Conservation (phyloP, 2,113 vertebrate genomes). For the Oncorhynchus tshawytscha region DNA sequence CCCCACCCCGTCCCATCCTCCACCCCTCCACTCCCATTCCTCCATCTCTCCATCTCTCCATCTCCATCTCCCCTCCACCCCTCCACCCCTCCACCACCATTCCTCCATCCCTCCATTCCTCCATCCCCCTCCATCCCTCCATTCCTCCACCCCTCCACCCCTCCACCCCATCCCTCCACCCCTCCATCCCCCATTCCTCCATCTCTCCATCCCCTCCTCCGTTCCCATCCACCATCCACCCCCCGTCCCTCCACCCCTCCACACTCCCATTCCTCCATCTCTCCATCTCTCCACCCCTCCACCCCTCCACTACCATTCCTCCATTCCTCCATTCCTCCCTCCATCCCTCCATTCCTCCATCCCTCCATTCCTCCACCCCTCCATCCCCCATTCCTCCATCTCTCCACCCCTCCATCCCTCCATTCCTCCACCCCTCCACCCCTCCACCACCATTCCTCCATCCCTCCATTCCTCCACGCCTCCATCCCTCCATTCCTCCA, state of each 20-base stretch:
- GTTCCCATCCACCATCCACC: no score
- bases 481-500: not conserved
- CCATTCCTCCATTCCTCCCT: no score
- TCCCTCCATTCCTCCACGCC: no score
- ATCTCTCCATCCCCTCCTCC: no score
- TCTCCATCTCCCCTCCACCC: no score
- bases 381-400: not conserved
- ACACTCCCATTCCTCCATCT: accelerated
- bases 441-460: no score
- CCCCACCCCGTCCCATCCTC: no score
- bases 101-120: no score
- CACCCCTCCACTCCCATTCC: no score
- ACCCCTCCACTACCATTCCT: not conserved
- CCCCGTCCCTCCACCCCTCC: accelerated
- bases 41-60: no score
- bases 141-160: not conserved
- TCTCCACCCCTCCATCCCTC: no score
- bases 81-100: accelerated
- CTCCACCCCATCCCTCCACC: not conserved
- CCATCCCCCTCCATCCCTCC: not conserved
- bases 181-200: no score
- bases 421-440: not conserved
- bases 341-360: accelerated
- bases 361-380: accelerated
- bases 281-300: not conserved